These are phyloP conservation scores for Calypte anna DNA, from an alignment of 2,113 vertebrate genomes.

Conservation along the genomic window DNA sequence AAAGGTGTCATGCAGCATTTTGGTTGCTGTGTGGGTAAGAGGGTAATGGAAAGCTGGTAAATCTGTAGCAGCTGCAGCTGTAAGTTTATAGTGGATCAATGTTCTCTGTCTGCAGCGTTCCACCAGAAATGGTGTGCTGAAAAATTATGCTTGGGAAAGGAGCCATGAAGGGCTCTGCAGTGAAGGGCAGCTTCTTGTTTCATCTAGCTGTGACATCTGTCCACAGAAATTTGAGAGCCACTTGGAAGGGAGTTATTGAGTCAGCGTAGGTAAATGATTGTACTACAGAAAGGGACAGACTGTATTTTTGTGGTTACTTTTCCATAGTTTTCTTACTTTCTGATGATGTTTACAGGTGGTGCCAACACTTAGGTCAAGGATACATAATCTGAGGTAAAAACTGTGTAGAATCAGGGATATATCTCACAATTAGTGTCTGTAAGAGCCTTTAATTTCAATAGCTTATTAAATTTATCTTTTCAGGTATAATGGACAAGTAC, in stretches of 20 bases:
- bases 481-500: conserved; percentile 94
- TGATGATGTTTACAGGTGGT: neutral
- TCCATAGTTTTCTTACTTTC: neutral
- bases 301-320: neutral
- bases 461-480: neutral
- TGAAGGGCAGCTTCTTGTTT: neutral
- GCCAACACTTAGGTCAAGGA: neutral
- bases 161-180: neutral
- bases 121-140: neutral
- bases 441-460: neutral
- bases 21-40: neutral
- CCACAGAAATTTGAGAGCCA: neutral
- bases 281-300: neutral
- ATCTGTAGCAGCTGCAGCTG: neutral
- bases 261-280: neutral
- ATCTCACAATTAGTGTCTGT: neutral
- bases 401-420: neutral
- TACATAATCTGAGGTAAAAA: neutral
- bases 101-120: neutral
- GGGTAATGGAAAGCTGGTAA: neutral
- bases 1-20: neutral
- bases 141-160: neutral
- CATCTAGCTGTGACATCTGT: neutral
- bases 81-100: neutral
- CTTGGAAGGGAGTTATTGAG: neutral